Evolutionary conservation across 2,888 invertebrate genomes (phyloP), one percentile per base, ranked within the genome.

Genomic region (Ramazzottius varieornatus): DNA sequence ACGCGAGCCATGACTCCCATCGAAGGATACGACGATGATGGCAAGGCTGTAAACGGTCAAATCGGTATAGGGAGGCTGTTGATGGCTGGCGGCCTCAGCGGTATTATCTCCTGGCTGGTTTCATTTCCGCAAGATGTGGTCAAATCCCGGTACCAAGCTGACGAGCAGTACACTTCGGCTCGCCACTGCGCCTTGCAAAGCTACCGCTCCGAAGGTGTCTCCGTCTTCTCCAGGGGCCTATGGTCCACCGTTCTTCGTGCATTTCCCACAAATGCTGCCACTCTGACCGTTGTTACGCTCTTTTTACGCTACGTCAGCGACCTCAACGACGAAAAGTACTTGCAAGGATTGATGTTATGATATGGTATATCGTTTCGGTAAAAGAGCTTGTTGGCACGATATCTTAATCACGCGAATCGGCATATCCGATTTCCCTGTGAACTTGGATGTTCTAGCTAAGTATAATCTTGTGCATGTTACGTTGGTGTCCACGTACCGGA

Each of bases 201-300:
- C 54, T 80, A 87, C 67, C 76, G 75, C 33, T 70, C 77, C 65
- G 86, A 88, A 69, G 92, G 92, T 0, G 78, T 82, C 72, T 73
- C 77, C 0, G 84, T 84, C 69, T 82, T 92, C 73, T 80, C 83
- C 64, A 79, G 84, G 32, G 91, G 91, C 0, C 73, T 91, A 0
- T 81, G 81, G 32, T 84, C 89, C 0, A 86, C 90, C 1, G 76
- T 89, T 46, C 72, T 89, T 64, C 81, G 93, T 63, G 91, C 93
- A 0, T 92, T 93, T 75, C 88, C 92, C 1, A 86, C 86, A 68
- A 93, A 94, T 74, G 93, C 91, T 0, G 88, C 87, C 1, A 89
- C 88, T 67, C 92, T 93, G 75, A 82, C 86, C 34, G 87, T 87
- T 0, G 89, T 91, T 65, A 83, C 84, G 32, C 32, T 64, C 20